A percentile compares a stretch with the other conserved stretches of the same genome.
Conservation (phyloP, 2,113 vertebrate species). For the Oxygymnocypris stewartii region DNA sequence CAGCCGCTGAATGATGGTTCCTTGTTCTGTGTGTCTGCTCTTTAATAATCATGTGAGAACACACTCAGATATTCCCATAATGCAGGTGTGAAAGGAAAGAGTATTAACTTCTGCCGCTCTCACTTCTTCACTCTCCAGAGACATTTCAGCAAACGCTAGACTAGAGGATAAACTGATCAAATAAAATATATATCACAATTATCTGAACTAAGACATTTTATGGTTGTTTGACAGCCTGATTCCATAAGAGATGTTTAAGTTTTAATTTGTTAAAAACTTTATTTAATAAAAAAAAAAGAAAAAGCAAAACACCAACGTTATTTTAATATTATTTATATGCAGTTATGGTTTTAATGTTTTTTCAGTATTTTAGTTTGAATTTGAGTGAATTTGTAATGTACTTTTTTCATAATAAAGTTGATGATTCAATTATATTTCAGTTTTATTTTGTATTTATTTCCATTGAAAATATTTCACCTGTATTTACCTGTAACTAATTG, state of each 20-base stretch:
- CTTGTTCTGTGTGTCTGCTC: background rate
- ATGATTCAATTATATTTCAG: too few species aligned
- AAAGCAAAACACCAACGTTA: too few species aligned
- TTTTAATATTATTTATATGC: too few species aligned
- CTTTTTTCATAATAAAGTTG: too few species aligned
- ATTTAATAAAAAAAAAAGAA: too few species aligned
- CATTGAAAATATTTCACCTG: too few species aligned
- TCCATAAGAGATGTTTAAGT: too few species aligned
- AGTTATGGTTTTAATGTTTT: too few species aligned
- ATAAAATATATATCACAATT: background rate
- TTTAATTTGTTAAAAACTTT: background rate
- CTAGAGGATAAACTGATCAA: background rate
- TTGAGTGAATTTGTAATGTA: too few species aligned
- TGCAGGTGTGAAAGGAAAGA: background rate
- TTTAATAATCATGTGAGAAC: background rate
- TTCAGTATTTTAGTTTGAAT: too few species aligned
- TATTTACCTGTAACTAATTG: too few species aligned
- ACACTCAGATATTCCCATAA: background rate
- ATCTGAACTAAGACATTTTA: background rate
- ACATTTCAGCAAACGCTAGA: background rate
- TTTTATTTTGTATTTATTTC: too few species aligned
- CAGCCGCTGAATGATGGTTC: background rate
- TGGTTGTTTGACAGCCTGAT: background rate
- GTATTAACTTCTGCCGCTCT: background rate
- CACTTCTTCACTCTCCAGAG: background rate